Percentiles rank a stretch among this genome's conserved stretches.
Evolutionary conservation across 2,888 invertebrate genomes (phyloP).

Genomic region (Aphidius colemani): DNA sequence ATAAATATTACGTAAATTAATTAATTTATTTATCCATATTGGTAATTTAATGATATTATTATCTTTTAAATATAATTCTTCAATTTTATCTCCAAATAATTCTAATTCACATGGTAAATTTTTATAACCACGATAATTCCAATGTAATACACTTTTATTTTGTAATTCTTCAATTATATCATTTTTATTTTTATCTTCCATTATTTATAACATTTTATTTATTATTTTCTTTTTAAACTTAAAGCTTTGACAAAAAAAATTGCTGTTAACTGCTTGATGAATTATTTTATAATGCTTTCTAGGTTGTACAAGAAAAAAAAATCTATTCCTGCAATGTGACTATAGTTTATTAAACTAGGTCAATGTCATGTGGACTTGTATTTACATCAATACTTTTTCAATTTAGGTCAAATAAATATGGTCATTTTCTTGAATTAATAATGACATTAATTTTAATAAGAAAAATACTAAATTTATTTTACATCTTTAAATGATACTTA

Average conservation of each 20-base stretch:
- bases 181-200: constrained; percentile 39
- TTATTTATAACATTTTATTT: constrained; percentile 26
- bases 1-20: constrained; percentile 52
- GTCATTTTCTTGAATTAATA: no score
- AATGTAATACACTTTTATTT: constrained; percentile 55
- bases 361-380: constrained; percentile 12
- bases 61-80: constrained; percentile 58
- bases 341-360: constrained; percentile 19
- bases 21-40: constrained; percentile 48
- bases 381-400: no score
- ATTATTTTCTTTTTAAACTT: background rate
- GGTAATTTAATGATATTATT: constrained; percentile 51
- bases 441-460: no score
- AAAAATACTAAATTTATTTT: no score
- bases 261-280: no score
- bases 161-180: constrained; percentile 55
- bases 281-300: background rate
- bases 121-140: constrained; percentile 56
- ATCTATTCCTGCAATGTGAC: constrained; percentile 21
- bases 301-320: constrained; percentile 1
- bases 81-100: constrained; percentile 47
- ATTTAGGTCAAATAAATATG: no score
- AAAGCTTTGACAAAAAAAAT: no score
- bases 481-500: no score
- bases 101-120: constrained; percentile 52